Percentiles rank a stretch among this genome's conserved stretches.
These are phyloP conservation scores for Ischnus inquisitorius DNA, from an alignment of 2,888 invertebrate genomes.

Conservation along the genomic window DNA sequence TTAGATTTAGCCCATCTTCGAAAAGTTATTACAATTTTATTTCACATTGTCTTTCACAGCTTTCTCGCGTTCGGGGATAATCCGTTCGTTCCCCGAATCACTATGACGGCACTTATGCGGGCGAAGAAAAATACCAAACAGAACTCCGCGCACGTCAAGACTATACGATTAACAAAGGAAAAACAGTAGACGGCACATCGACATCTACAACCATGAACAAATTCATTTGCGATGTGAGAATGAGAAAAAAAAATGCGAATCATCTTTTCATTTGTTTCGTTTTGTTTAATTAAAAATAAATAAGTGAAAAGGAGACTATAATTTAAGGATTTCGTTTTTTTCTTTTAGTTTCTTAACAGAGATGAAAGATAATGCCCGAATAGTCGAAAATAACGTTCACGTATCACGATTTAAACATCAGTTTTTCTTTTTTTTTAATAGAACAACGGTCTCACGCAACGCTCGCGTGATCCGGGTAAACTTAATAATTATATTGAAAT, in stretches of 20 bases:
- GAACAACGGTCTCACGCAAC: slow-evolving; percentile 50
- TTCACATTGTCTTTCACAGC: slow-evolving; percentile 4
- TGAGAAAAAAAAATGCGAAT: slow-evolving; percentile 32
- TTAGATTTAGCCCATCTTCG: slow-evolving; percentile 21
- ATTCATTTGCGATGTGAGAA: slow-evolving; percentile 39
- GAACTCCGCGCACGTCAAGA: slow-evolving; percentile 30
- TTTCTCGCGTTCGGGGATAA: slow-evolving; percentile 9
- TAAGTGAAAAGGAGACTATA: slow-evolving; percentile 35
- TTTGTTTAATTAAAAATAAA: slow-evolving; percentile 52
- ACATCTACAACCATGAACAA: slow-evolving; percentile 44
- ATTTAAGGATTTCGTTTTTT: slow-evolving; percentile 47
- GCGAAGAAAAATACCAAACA: slow-evolving; percentile 53
- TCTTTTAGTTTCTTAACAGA: slow-evolving; percentile 34
- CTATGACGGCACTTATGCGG: slow-evolving; percentile 61
- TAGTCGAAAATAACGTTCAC: slow-evolving; percentile 54
- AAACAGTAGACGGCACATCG: slow-evolving; percentile 13
- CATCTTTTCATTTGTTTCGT: neutral
- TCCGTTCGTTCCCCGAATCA: slow-evolving; percentile 13
- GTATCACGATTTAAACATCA: slow-evolving; percentile 59
- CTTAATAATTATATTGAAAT: slow-evolving; percentile 60
- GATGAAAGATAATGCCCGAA: slow-evolving; percentile 65
- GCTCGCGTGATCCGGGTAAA: slow-evolving; percentile 54
- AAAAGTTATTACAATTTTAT: slow-evolving; percentile 15
- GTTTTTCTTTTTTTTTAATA: slow-evolving; percentile 11
- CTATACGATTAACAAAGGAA: slow-evolving; percentile 19